Conservation (phyloP, 2,888 invertebrate species). For the Ommatoiulus sabulosus region DNA sequence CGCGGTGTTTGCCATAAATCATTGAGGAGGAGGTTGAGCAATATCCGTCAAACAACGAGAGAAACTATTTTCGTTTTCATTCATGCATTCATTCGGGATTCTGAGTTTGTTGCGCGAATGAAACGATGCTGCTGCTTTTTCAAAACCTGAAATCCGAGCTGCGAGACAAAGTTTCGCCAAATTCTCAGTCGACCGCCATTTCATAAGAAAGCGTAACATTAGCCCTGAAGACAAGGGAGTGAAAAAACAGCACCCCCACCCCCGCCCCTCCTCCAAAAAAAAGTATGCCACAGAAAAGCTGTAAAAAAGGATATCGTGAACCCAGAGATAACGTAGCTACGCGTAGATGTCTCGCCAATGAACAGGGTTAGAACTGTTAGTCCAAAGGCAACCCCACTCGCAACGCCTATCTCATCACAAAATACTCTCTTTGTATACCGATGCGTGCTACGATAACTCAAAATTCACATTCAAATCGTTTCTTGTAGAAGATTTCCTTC, state of each 20-base stretch:
- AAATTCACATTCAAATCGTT: too few relatives aligned
- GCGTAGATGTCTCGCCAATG: too few relatives aligned
- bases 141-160: constrained; percentile 17
- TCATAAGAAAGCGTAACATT: constrained; percentile 36
- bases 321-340: too few relatives aligned
- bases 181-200: constrained; percentile 43
- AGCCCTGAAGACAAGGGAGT: constrained; percentile 36
- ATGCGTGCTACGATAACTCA: too few relatives aligned
- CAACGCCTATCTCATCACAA: too few relatives aligned
- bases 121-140: constrained; percentile 16
- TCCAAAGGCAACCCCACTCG: too few relatives aligned
- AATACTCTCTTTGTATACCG: too few relatives aligned
- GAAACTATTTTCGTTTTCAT: constrained; percentile 36
- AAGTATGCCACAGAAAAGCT: constrained; percentile 24
- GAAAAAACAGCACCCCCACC: constrained; percentile 8
- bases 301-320: neutral
- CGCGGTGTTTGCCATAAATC: constrained; percentile 40
- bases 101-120: neutral
- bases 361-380: too few relatives aligned
- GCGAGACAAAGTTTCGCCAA: constrained; percentile 36
- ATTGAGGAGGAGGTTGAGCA: constrained; percentile 40
- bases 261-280: neutral
- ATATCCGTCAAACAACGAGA: constrained; percentile 39
- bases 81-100: constrained; percentile 40
- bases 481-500: too few relatives aligned